These are phyloP conservation scores for Xestia xanthographa DNA, from an alignment of 2,888 invertebrate genomes.

Conservation along the genomic window DNA sequence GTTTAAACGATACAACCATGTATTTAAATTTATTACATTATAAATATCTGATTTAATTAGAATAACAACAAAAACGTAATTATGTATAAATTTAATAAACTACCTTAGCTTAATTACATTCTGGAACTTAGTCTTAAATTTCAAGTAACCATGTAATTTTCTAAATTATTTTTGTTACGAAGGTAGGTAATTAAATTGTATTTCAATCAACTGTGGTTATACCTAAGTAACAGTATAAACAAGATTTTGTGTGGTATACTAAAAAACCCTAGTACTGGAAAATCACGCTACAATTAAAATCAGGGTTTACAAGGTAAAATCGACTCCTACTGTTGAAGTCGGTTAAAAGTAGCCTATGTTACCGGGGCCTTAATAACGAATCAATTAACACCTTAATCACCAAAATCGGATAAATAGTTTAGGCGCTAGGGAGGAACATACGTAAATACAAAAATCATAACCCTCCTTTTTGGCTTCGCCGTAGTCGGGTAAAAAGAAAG, in stretches of 20 bases:
- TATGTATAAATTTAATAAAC: not conserved
- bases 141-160: conserved; percentile 3
- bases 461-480: too few species aligned
- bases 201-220: not conserved
- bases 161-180: not conserved
- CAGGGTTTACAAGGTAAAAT: too few species aligned
- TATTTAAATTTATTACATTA: conserved; percentile 29
- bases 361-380: too few species aligned
- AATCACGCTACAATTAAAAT: too few species aligned
- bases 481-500: not conserved
- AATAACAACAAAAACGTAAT: conserved; percentile 15
- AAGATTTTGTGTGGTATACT: too few species aligned
- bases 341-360: too few species aligned
- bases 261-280: too few species aligned
- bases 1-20: conserved; percentile 39
- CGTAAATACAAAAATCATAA: too few species aligned
- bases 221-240: not conserved
- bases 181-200: not conserved
- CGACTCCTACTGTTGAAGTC: too few species aligned
- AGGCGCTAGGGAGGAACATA: too few species aligned
- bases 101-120: not conserved
- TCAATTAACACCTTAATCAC: too few species aligned
- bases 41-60: conserved; percentile 15
- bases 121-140: conserved; percentile 4
- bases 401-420: too few species aligned